Conservation (phyloP, 1,140 invertebrate genomes). For the Bombus picipes region DNA sequence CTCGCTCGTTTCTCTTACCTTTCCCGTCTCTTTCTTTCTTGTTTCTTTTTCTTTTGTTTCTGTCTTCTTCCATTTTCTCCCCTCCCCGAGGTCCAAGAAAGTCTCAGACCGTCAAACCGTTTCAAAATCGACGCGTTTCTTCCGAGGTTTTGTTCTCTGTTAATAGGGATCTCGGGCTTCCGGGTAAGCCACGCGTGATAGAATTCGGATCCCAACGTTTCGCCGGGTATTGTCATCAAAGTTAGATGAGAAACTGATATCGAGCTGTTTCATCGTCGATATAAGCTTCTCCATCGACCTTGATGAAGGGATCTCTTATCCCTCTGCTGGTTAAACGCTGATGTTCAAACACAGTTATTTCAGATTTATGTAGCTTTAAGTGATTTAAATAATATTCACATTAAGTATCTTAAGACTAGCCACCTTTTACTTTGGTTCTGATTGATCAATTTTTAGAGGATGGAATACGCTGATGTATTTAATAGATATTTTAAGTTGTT, state of each 20-base stretch:
- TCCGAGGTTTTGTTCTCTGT: slow-evolving; percentile 1
- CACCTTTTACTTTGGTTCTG: too few species aligned
- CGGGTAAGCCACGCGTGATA: slow-evolving; percentile 16
- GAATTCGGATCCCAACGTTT: not conserved
- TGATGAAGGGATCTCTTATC: not conserved
- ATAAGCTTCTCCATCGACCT: slow-evolving; percentile 7
- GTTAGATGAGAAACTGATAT: slow-evolving; percentile 22
- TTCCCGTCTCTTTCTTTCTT: slow-evolving; percentile 40
- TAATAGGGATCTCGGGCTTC: not conserved
- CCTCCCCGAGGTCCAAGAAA: too few species aligned
- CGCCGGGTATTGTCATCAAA: slow-evolving; percentile 11
- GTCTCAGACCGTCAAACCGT: slow-evolving; percentile 5
- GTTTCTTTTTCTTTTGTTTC: slow-evolving; percentile 16
- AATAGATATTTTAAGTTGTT: too few species aligned
- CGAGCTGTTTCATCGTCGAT: not conserved
- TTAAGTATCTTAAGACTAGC: too few species aligned
- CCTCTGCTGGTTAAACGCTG: not conserved
- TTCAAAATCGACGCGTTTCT: slow-evolving; percentile 38
- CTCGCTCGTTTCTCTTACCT: slow-evolving; percentile 33
- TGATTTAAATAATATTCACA: not conserved
- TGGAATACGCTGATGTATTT: too few species aligned
- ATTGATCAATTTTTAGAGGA: not conserved
- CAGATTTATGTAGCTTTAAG: not conserved
- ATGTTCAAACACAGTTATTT: not conserved
- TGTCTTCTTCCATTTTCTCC: slow-evolving; percentile 17